Percentiles rank a stretch among this genome's conserved stretches.
Evolutionary conservation across 2,113 vertebrate species (phyloP).

Genomic region (Uropsilus gracilis): DNA sequence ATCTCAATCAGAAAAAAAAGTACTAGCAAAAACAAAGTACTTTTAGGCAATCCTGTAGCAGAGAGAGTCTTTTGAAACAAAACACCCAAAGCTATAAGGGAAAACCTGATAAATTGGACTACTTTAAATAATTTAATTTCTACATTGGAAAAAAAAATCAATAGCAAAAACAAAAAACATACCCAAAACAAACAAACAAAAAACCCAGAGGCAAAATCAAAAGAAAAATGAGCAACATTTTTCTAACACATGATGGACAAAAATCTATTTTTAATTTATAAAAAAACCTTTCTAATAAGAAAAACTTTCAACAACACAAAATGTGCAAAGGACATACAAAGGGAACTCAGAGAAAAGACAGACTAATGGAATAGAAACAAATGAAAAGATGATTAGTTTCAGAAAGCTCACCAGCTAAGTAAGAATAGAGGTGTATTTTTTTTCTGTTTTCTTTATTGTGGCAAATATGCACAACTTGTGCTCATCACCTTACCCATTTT

Average conservation of each 20-base stretch:
- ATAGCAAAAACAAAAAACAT: background rate
- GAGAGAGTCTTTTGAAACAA: background rate
- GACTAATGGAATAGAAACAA: background rate
- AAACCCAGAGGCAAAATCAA: background rate
- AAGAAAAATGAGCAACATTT: constrained; percentile 34
- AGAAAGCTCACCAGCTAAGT: background rate
- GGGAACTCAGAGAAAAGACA: background rate
- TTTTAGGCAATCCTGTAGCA: background rate
- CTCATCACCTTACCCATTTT: background rate
- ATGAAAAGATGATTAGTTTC: background rate
- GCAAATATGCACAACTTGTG: background rate
- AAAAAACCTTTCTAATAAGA: constrained; percentile 35
- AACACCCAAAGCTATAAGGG: background rate
- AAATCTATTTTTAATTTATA: constrained; percentile 42
- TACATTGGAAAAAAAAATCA: background rate
- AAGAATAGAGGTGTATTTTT: background rate
- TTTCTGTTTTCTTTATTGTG: background rate
- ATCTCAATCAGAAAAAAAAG: no score
- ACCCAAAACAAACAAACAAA: background rate
- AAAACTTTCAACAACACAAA: background rate
- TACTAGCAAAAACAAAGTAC: background rate
- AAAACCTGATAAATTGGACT: constrained; percentile 22
- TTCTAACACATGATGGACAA: background rate
- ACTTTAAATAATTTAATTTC: constrained; percentile 13
- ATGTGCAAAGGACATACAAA: background rate